Percentiles rank a stretch among this genome's conserved stretches.
These are phyloP conservation scores for Rhaphigaster nebulosa DNA, from an alignment of 2,888 invertebrate genomes.

Conservation along the genomic window DNA sequence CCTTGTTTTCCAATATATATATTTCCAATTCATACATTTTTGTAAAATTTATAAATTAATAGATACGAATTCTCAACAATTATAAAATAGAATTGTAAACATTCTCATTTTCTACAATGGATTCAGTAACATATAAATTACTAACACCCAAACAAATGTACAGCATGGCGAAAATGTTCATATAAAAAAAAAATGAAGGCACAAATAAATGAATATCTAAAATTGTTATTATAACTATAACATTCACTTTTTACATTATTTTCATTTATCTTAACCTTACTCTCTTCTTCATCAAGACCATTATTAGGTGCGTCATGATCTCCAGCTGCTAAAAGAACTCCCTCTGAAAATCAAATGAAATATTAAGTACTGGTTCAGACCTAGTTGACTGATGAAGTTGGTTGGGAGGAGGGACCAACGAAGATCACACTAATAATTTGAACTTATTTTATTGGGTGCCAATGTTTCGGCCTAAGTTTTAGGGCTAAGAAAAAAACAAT, in stretches of 20 bases:
- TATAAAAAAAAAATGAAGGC: constrained; percentile 13
- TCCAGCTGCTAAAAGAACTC: constrained; percentile 41
- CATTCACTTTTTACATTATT: constrained; percentile 31
- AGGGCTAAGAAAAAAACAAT: too few species aligned
- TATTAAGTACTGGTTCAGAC: background rate
- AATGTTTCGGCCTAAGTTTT: too few species aligned
- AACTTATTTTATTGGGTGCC: too few species aligned
- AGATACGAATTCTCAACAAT: constrained; percentile 27
- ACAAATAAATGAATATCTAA: background rate
- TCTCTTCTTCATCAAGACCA: background rate
- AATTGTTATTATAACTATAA: background rate
- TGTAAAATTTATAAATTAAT: background rate
- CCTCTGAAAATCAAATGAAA: constrained; percentile 22
- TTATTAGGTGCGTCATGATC: constrained; percentile 21
- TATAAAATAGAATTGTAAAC: constrained; percentile 6
- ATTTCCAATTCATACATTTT: constrained; percentile 3
- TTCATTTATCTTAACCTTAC: background rate
- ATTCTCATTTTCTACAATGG: constrained; percentile 30
- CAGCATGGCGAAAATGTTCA: background rate
- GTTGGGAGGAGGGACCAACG: too few species aligned
- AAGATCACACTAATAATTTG: too few species aligned
- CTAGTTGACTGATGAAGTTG: too few species aligned
- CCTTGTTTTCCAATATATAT: background rate
- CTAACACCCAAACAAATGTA: background rate
- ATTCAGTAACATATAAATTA: background rate